phyloP scores from a whole-genome alignment of 2,113 vertebrate species.

The Bujurquina vittata region DNA sequence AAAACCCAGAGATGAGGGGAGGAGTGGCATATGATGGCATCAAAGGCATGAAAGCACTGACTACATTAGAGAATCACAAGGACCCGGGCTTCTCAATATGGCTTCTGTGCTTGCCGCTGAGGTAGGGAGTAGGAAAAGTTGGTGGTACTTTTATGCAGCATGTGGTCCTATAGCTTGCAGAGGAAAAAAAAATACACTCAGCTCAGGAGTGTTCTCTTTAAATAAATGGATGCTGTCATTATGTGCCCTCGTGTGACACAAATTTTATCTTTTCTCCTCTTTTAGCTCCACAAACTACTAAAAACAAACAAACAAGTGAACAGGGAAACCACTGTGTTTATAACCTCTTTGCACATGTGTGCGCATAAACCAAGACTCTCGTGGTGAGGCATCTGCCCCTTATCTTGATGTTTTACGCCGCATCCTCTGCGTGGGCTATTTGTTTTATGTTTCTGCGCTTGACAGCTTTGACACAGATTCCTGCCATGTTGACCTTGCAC shows the following conservation, averaged over 20 bases:
- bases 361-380: slow-evolving; percentile 40
- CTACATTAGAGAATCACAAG: slow-evolving; percentile 38
- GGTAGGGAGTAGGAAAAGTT: slow-evolving; percentile 3
- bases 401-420: slow-evolving; percentile 55
- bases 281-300: no score
- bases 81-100: slow-evolving; percentile 32
- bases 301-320: slow-evolving; percentile 8
- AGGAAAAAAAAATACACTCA: neutral
- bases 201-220: neutral
- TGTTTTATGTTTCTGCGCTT: slow-evolving; percentile 65
- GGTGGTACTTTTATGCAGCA: slow-evolving; percentile 15
- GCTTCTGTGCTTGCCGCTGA: slow-evolving; percentile 3
- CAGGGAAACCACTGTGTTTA: neutral
- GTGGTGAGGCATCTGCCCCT: slow-evolving; percentile 20
- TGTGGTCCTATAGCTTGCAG: neutral
- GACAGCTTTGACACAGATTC: slow-evolving; percentile 70
- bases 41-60: slow-evolving; percentile 54
- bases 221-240: neutral
- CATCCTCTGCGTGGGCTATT: slow-evolving; percentile 54
- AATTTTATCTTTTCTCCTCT: slow-evolving; percentile 1
- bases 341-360: slow-evolving; percentile 32
- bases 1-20: slow-evolving; percentile 45
- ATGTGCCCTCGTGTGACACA: neutral
- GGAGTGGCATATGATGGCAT: slow-evolving; percentile 61
- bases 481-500: slow-evolving; percentile 73